Conservation (phyloP, 2,888 invertebrate genomes). For the Plebejus anna region DNA sequence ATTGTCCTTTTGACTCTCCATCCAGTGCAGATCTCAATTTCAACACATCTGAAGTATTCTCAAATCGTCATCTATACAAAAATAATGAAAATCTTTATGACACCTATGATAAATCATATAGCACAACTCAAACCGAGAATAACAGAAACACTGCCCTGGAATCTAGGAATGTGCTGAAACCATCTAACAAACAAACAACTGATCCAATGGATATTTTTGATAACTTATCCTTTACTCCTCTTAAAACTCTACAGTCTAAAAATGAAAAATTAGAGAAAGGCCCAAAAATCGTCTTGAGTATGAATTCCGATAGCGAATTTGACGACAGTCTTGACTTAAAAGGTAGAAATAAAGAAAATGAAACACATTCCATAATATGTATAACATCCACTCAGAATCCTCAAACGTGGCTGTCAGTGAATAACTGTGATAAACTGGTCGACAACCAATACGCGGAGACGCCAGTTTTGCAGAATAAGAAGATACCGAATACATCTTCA, state of each 20-base stretch:
- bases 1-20: conserved; percentile 66
- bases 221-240: conserved; percentile 65
- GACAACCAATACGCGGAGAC: conserved; percentile 47
- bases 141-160: conserved; percentile 40
- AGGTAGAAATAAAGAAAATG: conserved; percentile 59
- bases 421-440: conserved; percentile 47
- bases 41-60: conserved; percentile 67
- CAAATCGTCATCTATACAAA: conserved; percentile 52
- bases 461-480: conserved; percentile 52
- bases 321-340: conserved; percentile 61
- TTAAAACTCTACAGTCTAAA: conserved; percentile 52
- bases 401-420: conserved; percentile 55
- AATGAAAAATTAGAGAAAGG: conserved; percentile 60
- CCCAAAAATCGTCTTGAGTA: conserved; percentile 61
- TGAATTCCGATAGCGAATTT: conserved; percentile 64
- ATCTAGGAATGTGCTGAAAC: conserved; percentile 53
- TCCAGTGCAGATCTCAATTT: conserved; percentile 57
- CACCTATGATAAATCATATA: conserved; percentile 60
- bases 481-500: conserved; percentile 71
- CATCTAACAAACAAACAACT: conserved; percentile 54
- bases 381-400: conserved; percentile 55
- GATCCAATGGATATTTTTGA: conserved; percentile 60
- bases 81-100: conserved; percentile 49
- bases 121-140: conserved; percentile 31
- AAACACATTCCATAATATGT: conserved; percentile 60